Base-by-base conservation (phyloP, 1,140 invertebrate species). In the Rhyacophila brunnea region DNA sequence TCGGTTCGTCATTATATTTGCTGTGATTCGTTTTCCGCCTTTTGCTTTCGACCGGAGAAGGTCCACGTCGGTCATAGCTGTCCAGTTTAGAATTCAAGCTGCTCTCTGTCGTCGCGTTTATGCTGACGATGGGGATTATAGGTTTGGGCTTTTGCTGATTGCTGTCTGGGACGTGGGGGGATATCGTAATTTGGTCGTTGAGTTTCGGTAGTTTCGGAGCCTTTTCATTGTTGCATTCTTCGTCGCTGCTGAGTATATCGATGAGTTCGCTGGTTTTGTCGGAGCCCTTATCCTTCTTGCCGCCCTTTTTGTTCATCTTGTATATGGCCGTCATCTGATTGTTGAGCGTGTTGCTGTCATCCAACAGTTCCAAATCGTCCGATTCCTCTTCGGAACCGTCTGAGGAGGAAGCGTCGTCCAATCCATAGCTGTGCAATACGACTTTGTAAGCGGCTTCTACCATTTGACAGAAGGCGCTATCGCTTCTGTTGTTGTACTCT, bases 401-500 rank as follows among this genome's bases (percentile, higher is more conserved):
- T 46, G 82, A 75, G 52, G 74, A 76, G 45, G 76, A 71, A 47
- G 76, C 68, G 7, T 74, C 70, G 14, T 74, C 70, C 17, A 83
- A 68, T 5, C 80, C 79, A 62, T 83, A 83, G 52, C 80, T 83
- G 15, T 82, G 74, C 64, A 82, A 70, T 42, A 84, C 80, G 32
- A 81, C 76, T 54, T 78, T 79, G 61, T 82, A 80, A 58, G 81
- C 78, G 74, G 66, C 65, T 71, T 78, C 85, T 60, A 90, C 87
- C 70, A 83, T 74, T 53, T 79, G 74, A 68, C 82, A 81, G 70
- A 91, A 90, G 18, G 85, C 80, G 44, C 71, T 79, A 45, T 84
- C 79, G 71, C 88, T 88, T 67, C 83, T 86, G 67, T 81, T 82
- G 45, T 77, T 80, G 72, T 90, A 90, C 65, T 90, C 87, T 14